These are phyloP conservation scores for Sminthurides bifidus DNA, from an alignment of 1,140 invertebrate genomes.

Conservation along the genomic window DNA sequence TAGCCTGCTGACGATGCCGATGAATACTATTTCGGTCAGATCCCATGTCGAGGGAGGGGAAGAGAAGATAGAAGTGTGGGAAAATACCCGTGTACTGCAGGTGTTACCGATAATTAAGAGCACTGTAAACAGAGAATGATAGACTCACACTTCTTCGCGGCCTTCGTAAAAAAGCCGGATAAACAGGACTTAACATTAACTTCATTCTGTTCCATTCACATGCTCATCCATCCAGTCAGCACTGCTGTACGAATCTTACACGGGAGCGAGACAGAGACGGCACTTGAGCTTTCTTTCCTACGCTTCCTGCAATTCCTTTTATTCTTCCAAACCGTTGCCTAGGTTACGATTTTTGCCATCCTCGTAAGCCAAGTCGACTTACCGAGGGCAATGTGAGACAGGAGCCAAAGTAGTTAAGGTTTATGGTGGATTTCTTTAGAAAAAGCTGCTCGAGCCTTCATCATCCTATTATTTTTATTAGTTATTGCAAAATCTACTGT, in stretches of 20 bases:
- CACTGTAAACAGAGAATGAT: constrained; percentile 29
- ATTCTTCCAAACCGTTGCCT: background rate
- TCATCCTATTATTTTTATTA: too few species aligned
- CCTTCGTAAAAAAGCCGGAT: constrained; percentile 10
- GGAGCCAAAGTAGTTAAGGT: background rate
- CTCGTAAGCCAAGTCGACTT: background rate
- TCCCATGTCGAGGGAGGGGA: constrained; percentile 14
- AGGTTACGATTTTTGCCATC: background rate
- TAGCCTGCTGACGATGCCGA: background rate
- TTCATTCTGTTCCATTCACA: background rate
- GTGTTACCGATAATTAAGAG: constrained; percentile 33
- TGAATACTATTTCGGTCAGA: constrained; percentile 10
- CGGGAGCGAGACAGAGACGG: background rate
- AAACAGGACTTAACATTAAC: constrained; percentile 5
- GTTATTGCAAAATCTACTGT: too few species aligned
- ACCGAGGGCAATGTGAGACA: background rate
- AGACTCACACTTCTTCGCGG: constrained; percentile 17
- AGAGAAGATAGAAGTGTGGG: constrained; percentile 30
- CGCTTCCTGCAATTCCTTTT: background rate
- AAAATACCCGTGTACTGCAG: constrained; percentile 30
- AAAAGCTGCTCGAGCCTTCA: too few species aligned
- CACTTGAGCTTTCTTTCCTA: background rate
- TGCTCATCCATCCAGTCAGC: background rate
- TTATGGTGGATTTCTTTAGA: too few species aligned
- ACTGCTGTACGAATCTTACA: background rate